Evolutionary conservation across 2,113 vertebrate species (phyloP).

Genomic region (Raja brachyura): DNA sequence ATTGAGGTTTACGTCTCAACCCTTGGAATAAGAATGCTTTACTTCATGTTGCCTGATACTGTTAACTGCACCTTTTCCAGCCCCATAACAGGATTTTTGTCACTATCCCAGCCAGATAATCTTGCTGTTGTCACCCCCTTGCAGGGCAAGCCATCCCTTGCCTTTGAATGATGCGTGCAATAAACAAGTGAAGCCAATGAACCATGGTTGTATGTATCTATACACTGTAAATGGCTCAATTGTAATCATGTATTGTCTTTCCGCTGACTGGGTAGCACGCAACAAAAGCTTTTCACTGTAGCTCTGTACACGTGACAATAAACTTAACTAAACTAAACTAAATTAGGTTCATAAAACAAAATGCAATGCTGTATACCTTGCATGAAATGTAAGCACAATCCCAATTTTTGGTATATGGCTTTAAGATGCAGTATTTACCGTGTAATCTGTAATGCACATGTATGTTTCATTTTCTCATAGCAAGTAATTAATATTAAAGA

Average conservation of each 20-base stretch:
- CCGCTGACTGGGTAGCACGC: too few species aligned
- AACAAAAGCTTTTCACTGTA: too few species aligned
- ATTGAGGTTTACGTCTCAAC: too few species aligned
- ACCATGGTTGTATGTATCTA: not conserved
- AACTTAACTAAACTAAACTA: too few species aligned
- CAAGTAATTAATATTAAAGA: constrained; percentile 36
- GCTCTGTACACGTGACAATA: too few species aligned
- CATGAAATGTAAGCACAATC: not conserved
- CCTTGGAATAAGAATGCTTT: not conserved
- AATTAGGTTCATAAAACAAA: not conserved
- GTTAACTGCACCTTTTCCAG: not conserved
- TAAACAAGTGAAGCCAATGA: not conserved
- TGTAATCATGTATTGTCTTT: too few species aligned
- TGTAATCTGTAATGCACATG: not conserved
- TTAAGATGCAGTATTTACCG: not conserved
- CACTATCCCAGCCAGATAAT: not conserved
- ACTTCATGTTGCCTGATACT: not conserved
- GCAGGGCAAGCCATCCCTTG: not conserved
- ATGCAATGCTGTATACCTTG: not conserved
- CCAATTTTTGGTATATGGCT: not conserved
- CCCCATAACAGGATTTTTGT: not conserved
- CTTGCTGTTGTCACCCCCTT: not conserved
- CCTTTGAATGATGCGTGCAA: not conserved
- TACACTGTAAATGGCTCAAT: too few species aligned
- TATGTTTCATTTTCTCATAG: not conserved